A percentile compares a stretch with the other conserved stretches of the same genome.
Evolutionary conservation across 2,113 vertebrate species (phyloP).

Genomic region (Tyrannus savana): DNA sequence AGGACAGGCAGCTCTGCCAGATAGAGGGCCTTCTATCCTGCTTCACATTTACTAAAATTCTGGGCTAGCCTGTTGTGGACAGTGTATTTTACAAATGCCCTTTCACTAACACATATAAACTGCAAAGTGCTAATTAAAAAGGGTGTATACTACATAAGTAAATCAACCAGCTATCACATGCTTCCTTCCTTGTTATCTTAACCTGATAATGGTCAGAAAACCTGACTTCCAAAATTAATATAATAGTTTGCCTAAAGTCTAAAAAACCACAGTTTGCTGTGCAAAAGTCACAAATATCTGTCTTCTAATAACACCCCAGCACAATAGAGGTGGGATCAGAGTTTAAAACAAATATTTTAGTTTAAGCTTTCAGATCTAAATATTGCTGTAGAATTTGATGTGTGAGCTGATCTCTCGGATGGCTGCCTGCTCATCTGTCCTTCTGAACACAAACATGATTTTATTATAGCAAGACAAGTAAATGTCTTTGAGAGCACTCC

Average conservation of each 20-base stretch:
- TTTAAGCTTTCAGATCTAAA: background rate
- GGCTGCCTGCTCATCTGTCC: background rate
- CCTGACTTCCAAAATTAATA: background rate
- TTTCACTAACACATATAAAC: slow-evolving; percentile 24
- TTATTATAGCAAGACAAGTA: background rate
- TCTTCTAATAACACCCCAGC: background rate
- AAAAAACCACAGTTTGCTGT: background rate
- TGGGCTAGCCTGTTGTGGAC: background rate
- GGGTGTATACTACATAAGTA: background rate
- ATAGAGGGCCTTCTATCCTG: slow-evolving; percentile 12
- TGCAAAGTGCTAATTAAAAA: slow-evolving; percentile 18
- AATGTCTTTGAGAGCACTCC: background rate
- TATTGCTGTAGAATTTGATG: background rate
- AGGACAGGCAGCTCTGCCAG: slow-evolving; percentile 48
- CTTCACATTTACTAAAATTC: slow-evolving; percentile 7
- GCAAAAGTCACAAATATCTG: background rate
- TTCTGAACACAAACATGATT: background rate
- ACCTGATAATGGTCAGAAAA: background rate
- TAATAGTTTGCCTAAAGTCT: background rate
- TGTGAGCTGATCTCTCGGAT: background rate
- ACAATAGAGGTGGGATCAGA: background rate
- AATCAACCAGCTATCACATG: background rate
- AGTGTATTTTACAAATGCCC: slow-evolving; percentile 17
- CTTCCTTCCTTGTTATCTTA: background rate
- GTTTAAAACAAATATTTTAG: background rate